A percentile compares a stretch with the other conserved stretches of the same genome.
phyloP scores from a whole-genome alignment of 2,113 vertebrate species.

The Boulengeromyrus knoepffleri region DNA sequence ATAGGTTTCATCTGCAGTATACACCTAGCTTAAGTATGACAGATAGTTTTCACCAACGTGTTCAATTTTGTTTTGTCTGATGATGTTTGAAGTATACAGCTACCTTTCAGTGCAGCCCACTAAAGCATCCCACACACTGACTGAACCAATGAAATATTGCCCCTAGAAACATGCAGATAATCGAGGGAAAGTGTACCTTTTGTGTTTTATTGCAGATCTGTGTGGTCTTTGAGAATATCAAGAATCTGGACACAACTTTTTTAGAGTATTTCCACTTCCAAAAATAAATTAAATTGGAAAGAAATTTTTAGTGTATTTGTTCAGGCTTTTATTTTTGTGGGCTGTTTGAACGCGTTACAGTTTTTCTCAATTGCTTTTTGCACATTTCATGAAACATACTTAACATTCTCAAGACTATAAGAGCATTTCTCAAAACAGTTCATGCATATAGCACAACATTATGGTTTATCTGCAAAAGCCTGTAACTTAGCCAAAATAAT shows the following conservation, averaged over 20 bases:
- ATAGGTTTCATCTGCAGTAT: neutral
- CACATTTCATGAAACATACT: too few relatives aligned
- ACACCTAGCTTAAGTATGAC: neutral
- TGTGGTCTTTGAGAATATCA: neutral
- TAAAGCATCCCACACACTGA: neutral
- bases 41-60: neutral
- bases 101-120: neutral
- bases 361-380: neutral
- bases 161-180: neutral
- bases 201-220: neutral
- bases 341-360: neutral
- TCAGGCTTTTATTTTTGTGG: neutral
- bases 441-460: too few relatives aligned
- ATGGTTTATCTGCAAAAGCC: too few relatives aligned
- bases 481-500: too few relatives aligned
- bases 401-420: too few relatives aligned
- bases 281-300: neutral
- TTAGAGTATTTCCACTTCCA: neutral
- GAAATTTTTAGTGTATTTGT: neutral
- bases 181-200: neutral
- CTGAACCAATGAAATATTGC: neutral
- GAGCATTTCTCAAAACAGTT: too few relatives aligned
- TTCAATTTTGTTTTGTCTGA: neutral
- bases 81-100: neutral
- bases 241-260: neutral